Evolutionary conservation across 1,140 invertebrate species (phyloP), one percentile per base, ranked within the genome.

Genomic region (Tachypleus tridentatus): DNA sequence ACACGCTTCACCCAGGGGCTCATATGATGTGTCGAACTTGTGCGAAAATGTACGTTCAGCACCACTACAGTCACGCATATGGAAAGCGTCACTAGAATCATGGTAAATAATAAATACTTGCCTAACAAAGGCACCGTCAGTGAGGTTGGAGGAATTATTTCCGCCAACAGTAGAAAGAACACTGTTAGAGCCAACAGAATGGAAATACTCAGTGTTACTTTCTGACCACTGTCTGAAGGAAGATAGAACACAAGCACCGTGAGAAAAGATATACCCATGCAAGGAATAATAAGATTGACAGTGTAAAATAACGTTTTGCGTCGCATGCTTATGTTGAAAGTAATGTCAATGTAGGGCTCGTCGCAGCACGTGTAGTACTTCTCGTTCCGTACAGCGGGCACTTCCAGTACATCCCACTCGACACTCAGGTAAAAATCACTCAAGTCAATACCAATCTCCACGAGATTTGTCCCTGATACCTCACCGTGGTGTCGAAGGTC

Each of bases 191-290:
- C 98, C 47, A 99, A 88, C 63, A 99, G 82, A 76, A 99, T 98
- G 68, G 93, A 97, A 74, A 99, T 98, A 77, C 93, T 97, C 53
- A 99, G 84, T 59, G 94, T 95, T 71, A 98, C 77, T 76, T 98
- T 97, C 78, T 98, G 94, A 64, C 95, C 94, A 58, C 92, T 95
- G 79, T 98, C 94, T 61, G 93, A 96, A 57, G 97, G 97, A 69
- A 99, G 78, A 77, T 98, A 98, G 80, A 99, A 99, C 64, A 99
- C 97, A 48, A 98, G 81, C 10, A 98, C 91, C 60, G 95, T 97
- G 47, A 99, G 84, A 78, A 97, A 98, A 51, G 93, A 96, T 73
- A 94, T 93, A 60, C 92, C 93, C 57, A 97, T 91, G 75, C 91
- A 96, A 49, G 93, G 93, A 72, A 95, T 93, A 72, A 96, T 96